Evolutionary conservation across 2,888 invertebrate genomes (phyloP), one percentile per base, ranked within the genome.

Genomic region (Nesidiocoris tenuis): DNA sequence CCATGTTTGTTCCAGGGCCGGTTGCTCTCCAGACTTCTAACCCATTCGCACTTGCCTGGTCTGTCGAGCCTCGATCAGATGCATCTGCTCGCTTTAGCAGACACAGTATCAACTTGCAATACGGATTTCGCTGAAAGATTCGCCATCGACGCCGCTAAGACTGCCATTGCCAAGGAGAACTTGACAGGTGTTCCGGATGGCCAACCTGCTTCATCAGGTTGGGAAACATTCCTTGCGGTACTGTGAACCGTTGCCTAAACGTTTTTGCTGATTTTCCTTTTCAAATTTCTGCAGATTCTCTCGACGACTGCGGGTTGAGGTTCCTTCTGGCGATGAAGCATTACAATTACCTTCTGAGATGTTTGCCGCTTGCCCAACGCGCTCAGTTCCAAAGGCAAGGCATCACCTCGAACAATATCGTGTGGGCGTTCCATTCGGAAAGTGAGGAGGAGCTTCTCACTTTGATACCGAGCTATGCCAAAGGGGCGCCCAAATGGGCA

Each of bases 371-470:
- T 9, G 91, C 90, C 0, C 97, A 98, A 83, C 87, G 98, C 72
- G 90, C 92, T 0, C 89, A 90, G 74, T 89, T 96, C 79, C 95
- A 96, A 82, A 91, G 92, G 72, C 90, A 91, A 79, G 97, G 95
- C 21, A 91, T 95, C 0, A 92, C 92, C 54, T 92, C 91, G 9
- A 92, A 96, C 80, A 95, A 97, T 84, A 87, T 98, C 19, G 97
- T 97, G 1, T 99, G 99, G 99, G 99, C 98, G 0, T 98, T 95
- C 85, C 99, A 99, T 84, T 98, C 98, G 0, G 98, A 99, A 84
- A 94, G 96, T 19, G 96, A 97, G 83, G 97, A 97, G 81, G 98
- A 99, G 83, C 86, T 99, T 74, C 85, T 99, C 16, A 91, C 92
- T 76, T 85, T 96, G 67, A 91, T 96, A 79, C 98, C 98, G 0